Base-by-base conservation (phyloP, 1,140 invertebrate species). In the Delia radicum region DNA sequence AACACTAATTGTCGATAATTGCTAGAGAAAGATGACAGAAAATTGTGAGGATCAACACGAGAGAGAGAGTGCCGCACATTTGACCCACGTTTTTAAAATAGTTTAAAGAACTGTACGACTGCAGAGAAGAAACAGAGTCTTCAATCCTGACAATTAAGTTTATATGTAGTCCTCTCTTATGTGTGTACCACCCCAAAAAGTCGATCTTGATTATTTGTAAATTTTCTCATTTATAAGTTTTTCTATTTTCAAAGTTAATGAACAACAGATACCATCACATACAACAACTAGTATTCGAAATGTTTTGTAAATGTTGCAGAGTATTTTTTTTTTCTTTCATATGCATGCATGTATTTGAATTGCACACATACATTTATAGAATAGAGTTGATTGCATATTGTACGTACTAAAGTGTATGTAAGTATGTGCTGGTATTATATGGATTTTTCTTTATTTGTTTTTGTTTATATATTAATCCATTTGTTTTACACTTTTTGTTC, bases 301-400 rank as follows among this genome's bases (percentile, higher is more conserved):
- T 31, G 29, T 69, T 69, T 69, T 69, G 65, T 33, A 69, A 69
- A 69, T 69, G 65, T 69, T 69, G 65, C 29, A 31, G 37, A 69
- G 24, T 33, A 69, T 69, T 69, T 69, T 31, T 69, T n/a, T 55
- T 55, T 69, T 18, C 12, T 33, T 31, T 33, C 65, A 69, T 18
- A 33, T 33, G 29, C 18, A 21, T 24, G 12, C 29, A 21, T 21
- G 29, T 15, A 55, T 21, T n/a, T n/a, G n/a, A 55, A 8, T 21
- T 24, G 48, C n/a, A 2, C 48, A 18, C 15, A 24, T 33, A 12
- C 21, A 13, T 67, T 2, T 18, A 29, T 31, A 65, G 26, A 15
- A 65, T 33, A 12, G 18, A 8, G 8, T 24, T 37, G 8, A 24
- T 28, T 69, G 29, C 15, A 15, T 65, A 21, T 61, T 21, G 55